Conservation (phyloP, 1,140 invertebrate species). For the Euura saliciscinereae region DNA sequence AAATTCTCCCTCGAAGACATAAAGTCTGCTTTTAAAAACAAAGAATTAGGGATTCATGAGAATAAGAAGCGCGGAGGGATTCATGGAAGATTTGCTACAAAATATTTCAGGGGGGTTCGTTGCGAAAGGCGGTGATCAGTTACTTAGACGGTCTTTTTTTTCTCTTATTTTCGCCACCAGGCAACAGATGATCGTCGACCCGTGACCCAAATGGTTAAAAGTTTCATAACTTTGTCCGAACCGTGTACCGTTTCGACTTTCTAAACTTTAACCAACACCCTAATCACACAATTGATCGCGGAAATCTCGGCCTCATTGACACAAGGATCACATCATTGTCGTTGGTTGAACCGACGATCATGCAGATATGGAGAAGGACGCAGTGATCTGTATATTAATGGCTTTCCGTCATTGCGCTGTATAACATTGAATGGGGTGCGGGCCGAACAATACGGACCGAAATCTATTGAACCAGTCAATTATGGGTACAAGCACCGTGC, state of each 20-base stretch:
- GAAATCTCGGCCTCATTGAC: no score
- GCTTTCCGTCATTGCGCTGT: neutral
- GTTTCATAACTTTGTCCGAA: no score
- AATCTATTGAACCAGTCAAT: constrained; percentile 7
- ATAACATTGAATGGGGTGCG: neutral
- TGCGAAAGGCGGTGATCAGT: no score
- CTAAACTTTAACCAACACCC: no score
- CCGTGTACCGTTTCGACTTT: no score
- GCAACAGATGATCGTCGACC: no score
- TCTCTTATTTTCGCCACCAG: no score
- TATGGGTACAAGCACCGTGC: neutral
- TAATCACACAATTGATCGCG: no score
- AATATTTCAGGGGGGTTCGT: neutral
- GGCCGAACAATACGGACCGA: neutral
- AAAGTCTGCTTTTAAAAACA: neutral
- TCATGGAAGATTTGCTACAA: constrained; percentile 6
- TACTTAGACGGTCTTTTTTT: no score
- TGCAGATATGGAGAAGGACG: neutral
- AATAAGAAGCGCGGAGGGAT: constrained; percentile 17
- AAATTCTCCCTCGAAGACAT: no score
- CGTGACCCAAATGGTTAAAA: no score
- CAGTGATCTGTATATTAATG: constrained; percentile 7
- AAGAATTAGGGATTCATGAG: constrained; percentile 1
- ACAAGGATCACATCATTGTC: constrained; percentile 4
- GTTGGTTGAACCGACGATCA: neutral